Conservation (phyloP, 2,888 invertebrate genomes). For the Pyrrhosoma nymphula region DNA sequence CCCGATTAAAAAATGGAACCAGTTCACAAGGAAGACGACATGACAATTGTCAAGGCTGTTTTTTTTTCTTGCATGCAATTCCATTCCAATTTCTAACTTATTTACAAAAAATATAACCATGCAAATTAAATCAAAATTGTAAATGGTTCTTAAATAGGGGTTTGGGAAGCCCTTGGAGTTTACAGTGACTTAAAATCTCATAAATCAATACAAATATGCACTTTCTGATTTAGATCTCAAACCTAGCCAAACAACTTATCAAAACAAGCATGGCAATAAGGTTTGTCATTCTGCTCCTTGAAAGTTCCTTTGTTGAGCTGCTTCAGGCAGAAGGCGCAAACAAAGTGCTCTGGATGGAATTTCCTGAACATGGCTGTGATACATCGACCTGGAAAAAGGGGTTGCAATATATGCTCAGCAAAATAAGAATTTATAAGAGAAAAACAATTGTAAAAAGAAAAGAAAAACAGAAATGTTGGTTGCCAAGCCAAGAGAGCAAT, state of each 20-base stretch:
- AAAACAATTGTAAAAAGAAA: slow-evolving; percentile 20
- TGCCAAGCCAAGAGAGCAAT: too few relatives aligned
- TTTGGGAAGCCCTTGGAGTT: slow-evolving; percentile 45
- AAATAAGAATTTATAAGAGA: slow-evolving; percentile 17
- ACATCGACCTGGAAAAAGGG: slow-evolving; percentile 85
- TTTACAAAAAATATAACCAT: slow-evolving; percentile 1
- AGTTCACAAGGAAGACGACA: slow-evolving; percentile 39
- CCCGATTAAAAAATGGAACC: not conserved
- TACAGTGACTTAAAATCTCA: slow-evolving; percentile 5
- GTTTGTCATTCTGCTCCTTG: slow-evolving; percentile 99
- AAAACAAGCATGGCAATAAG: slow-evolving; percentile 98
- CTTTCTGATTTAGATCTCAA: not conserved
- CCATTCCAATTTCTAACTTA: not conserved
- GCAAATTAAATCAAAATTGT: slow-evolving; percentile 1
- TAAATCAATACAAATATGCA: not conserved
- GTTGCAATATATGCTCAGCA: slow-evolving; percentile 58
- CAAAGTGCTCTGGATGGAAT: slow-evolving; percentile 99
- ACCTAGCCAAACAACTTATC: slow-evolving; percentile 95
- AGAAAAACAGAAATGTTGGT: too few relatives aligned
- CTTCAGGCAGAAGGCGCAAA: slow-evolving; percentile 99
- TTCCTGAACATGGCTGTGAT: slow-evolving; percentile 99
- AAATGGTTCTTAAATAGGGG: slow-evolving; percentile 26
- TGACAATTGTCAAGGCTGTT: not conserved
- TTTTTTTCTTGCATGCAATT: not conserved
- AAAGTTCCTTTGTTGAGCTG: slow-evolving; percentile 99